Evolutionary conservation across 2,113 vertebrate species (phyloP).

Genomic region (Tetrao urogallus): DNA sequence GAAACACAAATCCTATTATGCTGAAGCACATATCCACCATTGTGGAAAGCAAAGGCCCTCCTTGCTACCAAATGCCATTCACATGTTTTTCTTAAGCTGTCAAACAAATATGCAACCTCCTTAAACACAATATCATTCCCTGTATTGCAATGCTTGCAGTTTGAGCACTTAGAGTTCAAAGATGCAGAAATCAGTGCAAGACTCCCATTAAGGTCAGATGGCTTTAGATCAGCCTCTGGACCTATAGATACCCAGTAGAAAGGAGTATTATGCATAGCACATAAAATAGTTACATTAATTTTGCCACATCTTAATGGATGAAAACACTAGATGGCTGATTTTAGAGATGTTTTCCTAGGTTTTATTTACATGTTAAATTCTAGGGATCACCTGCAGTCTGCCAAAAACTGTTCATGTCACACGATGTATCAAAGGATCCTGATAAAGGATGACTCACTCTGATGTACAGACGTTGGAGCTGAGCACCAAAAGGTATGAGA

Average conservation of each 20-base stretch:
- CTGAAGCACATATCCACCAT: background rate
- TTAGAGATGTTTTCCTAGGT: background rate
- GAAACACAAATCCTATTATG: background rate
- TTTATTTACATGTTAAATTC: background rate
- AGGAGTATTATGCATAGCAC: background rate
- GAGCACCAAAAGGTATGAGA: background rate
- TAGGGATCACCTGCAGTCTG: background rate
- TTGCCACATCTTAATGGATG: background rate
- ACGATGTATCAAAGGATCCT: background rate
- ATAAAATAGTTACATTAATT: background rate
- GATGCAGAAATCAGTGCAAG: background rate
- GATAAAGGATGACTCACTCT: background rate
- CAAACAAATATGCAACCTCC: background rate
- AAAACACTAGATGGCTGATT: background rate
- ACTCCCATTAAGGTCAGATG: background rate
- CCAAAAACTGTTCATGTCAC: background rate
- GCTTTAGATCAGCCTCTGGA: background rate
- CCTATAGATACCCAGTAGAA: background rate
- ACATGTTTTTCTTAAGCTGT: background rate
- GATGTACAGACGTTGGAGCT: background rate
- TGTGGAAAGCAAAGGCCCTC: background rate
- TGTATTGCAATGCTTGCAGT: background rate
- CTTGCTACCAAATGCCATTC: background rate
- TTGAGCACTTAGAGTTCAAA: background rate
- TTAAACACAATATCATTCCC: background rate